Evolutionary conservation across 2,113 vertebrate species (phyloP), one percentile per base, ranked within the genome.

Genomic region (Gobius niger): DNA sequence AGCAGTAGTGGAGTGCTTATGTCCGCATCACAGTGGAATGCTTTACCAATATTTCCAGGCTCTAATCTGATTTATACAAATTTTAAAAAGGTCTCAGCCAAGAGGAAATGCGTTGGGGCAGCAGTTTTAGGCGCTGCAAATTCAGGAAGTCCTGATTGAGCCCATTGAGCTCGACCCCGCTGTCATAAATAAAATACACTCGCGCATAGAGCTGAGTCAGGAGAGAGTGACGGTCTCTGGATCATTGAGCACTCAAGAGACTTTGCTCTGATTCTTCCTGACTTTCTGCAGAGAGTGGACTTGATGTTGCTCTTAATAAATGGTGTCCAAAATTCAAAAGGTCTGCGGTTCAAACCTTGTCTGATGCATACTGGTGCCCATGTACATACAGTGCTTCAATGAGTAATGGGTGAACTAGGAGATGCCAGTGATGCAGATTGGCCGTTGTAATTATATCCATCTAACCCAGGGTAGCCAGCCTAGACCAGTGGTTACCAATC

Each of bases 41-140:
- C 41, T 67, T 68, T 42, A 9, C 65, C 56, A 71, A 84, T 82
- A 80, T 78, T 81, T 84, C 82, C 83, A 89, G 85, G 83, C 86
- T 85, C 82, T 44, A 67, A 52, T 40, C 6, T 50, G 41, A 68
- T 49, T n/a, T 0, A 12, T n/a, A 66, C 49, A 49, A 54, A 41
- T 47, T 47, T n/a, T 7, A 47, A 41, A 24, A 40, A 14, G 41
- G 13, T 24, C 52, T 53, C 5, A 19, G 19, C 19, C 41, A 70
- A 47, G 51, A 34, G 34, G 7, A 12, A 19, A 57, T 4, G 41
- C 44, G 44, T 2, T 19, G 24, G 42, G 9, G 60, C 12, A 14
- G 2, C 18, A 6, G 47, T 18, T 65, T 34, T n/a, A 69, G 52
- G 44, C 42, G 42, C 47, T 46, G 63, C 51, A 64, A 60, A 69